Conservation (phyloP, 2,797 vertebrate species). For the Amblyopsis hoosieri region DNA sequence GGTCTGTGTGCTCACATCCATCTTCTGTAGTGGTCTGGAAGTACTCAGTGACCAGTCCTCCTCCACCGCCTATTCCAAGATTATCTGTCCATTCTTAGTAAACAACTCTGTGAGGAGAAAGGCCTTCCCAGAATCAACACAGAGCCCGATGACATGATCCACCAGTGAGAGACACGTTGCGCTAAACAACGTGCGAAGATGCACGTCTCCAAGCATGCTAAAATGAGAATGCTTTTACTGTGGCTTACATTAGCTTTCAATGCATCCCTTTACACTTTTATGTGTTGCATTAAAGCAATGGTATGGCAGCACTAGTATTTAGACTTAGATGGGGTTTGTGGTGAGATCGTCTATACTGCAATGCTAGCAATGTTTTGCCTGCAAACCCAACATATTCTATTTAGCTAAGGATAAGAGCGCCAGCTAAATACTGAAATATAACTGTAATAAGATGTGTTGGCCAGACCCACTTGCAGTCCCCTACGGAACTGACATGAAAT, state of each 20-base stretch:
- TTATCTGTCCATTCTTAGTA: constrained; percentile 65
- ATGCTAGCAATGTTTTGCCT: too few species aligned
- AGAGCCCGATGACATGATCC: constrained; percentile 48
- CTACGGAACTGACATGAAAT: too few species aligned
- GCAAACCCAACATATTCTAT: background rate
- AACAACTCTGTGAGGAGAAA: constrained; percentile 55
- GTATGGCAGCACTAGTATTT: too few species aligned
- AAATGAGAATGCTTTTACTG: too few species aligned
- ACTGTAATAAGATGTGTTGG: too few species aligned
- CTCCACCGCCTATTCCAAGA: constrained; percentile 54
- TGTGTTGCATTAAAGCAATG: too few species aligned
- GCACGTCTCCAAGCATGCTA: background rate
- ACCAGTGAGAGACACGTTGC: constrained; percentile 32
- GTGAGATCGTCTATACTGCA: too few species aligned
- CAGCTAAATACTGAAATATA: background rate
- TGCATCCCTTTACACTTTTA: too few species aligned
- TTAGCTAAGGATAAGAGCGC: background rate
- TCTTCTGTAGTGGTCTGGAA: constrained; percentile 78
- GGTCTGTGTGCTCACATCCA: constrained; percentile 58
- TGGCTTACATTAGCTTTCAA: too few species aligned
- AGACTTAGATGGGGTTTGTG: too few species aligned
- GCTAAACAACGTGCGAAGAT: background rate
- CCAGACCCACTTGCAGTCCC: too few species aligned
- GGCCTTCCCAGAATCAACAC: constrained; percentile 53
- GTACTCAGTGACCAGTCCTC: constrained; percentile 65